A percentile compares a stretch with the other conserved stretches of the same genome.
Evolutionary conservation across 2,113 vertebrate genomes (phyloP).

Genomic region (Tetrax tetrax): DNA sequence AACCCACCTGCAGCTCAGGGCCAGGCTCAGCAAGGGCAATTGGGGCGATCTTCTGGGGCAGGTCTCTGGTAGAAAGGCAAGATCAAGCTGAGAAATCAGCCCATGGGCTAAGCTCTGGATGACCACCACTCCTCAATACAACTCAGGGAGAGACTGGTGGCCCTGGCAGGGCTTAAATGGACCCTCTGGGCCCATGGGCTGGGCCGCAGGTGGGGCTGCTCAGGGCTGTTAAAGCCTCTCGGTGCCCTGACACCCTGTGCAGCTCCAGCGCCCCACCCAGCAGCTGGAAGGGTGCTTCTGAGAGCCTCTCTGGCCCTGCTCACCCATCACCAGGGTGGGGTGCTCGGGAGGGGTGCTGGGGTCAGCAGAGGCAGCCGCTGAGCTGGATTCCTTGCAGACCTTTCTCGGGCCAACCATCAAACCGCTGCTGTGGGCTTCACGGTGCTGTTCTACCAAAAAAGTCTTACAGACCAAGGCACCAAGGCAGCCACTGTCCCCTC

Average conservation of each 20-base stretch:
- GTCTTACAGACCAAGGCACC: no score
- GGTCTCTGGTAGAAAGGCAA: not conserved
- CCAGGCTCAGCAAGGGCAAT: no score
- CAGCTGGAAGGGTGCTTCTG: not conserved
- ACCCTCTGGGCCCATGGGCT: not conserved
- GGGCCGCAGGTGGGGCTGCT: not conserved
- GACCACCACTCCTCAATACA: fast-evolving
- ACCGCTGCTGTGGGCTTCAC: not conserved
- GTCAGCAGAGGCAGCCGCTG: not conserved
- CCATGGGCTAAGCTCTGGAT: fast-evolving
- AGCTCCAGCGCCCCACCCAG: not conserved
- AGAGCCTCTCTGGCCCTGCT: not conserved
- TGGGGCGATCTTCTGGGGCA: not conserved
- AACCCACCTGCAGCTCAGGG: no score
- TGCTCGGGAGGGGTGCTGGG: not conserved
- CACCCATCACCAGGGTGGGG: not conserved
- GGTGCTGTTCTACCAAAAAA: fast-evolving
- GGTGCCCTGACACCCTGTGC: not conserved
- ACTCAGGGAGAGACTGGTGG: fast-evolving
- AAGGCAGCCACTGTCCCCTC: not conserved
- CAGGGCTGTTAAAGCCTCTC: fast-evolving
- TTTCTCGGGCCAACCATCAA: not conserved
- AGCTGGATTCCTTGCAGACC: not conserved
- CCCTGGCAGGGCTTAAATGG: not conserved
- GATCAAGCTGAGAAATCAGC: not conserved